Evolutionary conservation across 2,797 vertebrate species (phyloP).

Genomic region (Megalops cyprinoides): DNA sequence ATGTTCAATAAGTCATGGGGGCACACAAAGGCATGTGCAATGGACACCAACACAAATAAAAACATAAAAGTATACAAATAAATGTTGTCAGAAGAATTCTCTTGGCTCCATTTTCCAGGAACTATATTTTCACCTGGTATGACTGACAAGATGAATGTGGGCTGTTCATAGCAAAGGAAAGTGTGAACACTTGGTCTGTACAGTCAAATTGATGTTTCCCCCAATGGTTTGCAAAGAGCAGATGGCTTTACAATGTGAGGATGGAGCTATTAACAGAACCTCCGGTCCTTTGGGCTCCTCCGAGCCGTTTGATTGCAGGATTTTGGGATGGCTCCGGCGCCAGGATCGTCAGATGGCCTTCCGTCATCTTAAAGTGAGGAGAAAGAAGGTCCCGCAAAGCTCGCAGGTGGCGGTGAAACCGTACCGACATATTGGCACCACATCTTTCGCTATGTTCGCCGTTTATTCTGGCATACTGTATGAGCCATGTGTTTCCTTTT

Average conservation of each 20-base stretch:
- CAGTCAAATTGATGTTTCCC: constrained; percentile 48
- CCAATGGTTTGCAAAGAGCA: constrained; percentile 38
- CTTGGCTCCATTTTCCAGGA: constrained; percentile 24
- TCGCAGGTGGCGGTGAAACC: constrained; percentile 59
- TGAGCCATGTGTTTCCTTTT: constrained; percentile 54
- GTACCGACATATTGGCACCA: constrained; percentile 56
- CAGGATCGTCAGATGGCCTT: constrained; percentile 58
- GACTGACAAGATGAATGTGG: constrained; percentile 36
- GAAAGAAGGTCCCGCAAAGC: constrained; percentile 46
- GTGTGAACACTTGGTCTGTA: constrained; percentile 31
- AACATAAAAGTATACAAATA: background rate
- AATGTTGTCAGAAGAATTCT: background rate
- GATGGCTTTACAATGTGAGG: constrained; percentile 50
- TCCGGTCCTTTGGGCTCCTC: constrained; percentile 10
- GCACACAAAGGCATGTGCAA: background rate
- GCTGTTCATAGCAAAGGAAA: constrained; percentile 33
- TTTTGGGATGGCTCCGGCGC: constrained; percentile 34
- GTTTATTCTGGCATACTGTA: constrained; percentile 51
- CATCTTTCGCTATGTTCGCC: constrained; percentile 48
- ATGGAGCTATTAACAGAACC: constrained; percentile 40
- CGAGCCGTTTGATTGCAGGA: constrained; percentile 31
- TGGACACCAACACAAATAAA: background rate
- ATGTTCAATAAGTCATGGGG: no score
- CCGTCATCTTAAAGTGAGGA: constrained; percentile 53
- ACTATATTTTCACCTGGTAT: constrained; percentile 45